Conservation (phyloP, 1,140 invertebrate genomes). For the Vollenhovia emeryi region DNA sequence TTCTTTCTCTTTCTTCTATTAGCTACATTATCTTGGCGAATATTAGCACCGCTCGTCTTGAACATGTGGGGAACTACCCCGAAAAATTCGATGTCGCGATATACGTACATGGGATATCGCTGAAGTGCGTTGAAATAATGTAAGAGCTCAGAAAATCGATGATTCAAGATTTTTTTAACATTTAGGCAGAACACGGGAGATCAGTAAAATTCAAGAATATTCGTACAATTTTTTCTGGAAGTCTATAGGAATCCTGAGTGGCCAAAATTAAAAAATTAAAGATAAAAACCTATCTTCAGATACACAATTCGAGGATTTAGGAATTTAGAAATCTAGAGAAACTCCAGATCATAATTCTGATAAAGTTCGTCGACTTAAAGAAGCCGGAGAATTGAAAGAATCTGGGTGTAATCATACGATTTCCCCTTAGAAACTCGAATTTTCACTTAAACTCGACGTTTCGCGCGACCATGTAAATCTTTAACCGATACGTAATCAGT, state of each 20-base stretch:
- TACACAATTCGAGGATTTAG: background rate
- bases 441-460: too few relatives aligned
- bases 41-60: constrained; percentile 73
- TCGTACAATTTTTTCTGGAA: background rate
- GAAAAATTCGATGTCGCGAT: constrained; percentile 69
- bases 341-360: background rate
- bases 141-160: background rate
- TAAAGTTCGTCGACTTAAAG: background rate
- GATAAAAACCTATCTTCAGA: background rate
- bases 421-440: too few relatives aligned
- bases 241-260: background rate
- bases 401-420: background rate
- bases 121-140: constrained; percentile 25
- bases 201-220: constrained; percentile 1
- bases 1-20: constrained; percentile 51
- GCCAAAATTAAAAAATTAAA: background rate
- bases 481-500: background rate
- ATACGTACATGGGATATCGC: constrained; percentile 40
- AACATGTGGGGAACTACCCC: constrained; percentile 62
- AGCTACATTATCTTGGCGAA: constrained; percentile 71
- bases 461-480: background rate
- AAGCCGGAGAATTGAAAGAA: background rate
- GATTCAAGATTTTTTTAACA: background rate
- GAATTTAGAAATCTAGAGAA: background rate
- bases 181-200: background rate